These are phyloP conservation scores for Tethea ocularis DNA, from an alignment of 2,888 invertebrate species.

Conservation along the genomic window DNA sequence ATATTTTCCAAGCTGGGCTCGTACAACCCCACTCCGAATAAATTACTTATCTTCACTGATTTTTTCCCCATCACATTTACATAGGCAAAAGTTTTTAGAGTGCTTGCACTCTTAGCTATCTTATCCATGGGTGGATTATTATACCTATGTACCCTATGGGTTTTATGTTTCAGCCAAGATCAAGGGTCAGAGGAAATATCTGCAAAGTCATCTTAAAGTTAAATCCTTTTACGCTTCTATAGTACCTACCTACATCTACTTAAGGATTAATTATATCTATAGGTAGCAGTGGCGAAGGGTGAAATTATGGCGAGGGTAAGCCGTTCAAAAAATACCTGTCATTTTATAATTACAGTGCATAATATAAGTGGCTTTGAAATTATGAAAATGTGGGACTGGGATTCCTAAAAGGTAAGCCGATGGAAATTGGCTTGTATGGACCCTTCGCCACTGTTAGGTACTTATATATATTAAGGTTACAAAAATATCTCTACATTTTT, in stretches of 20 bases:
- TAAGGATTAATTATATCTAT: too few species aligned
- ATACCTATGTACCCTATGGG: slow-evolving; percentile 10
- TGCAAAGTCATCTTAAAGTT: not conserved
- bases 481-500: not conserved
- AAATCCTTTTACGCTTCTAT: not conserved
- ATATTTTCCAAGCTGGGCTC: slow-evolving; percentile 70
- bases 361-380: too few species aligned
- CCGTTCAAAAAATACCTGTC: too few species aligned
- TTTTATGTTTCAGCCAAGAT: not conserved
- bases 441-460: too few species aligned
- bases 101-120: slow-evolving; percentile 13
- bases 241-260: too few species aligned
- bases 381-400: too few species aligned
- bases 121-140: slow-evolving; percentile 20
- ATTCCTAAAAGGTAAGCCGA: too few species aligned
- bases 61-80: slow-evolving; percentile 51
- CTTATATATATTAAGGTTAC: too few species aligned
- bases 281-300: too few species aligned
- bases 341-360: too few species aligned
- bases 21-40: slow-evolving; percentile 72
- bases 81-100: slow-evolving; percentile 41
- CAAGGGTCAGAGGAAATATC: not conserved
- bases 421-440: too few species aligned
- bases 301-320: too few species aligned
- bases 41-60: slow-evolving; percentile 65